Base-by-base conservation (phyloP, 2,888 invertebrate genomes). In the Mallateleia sp. region DNA sequence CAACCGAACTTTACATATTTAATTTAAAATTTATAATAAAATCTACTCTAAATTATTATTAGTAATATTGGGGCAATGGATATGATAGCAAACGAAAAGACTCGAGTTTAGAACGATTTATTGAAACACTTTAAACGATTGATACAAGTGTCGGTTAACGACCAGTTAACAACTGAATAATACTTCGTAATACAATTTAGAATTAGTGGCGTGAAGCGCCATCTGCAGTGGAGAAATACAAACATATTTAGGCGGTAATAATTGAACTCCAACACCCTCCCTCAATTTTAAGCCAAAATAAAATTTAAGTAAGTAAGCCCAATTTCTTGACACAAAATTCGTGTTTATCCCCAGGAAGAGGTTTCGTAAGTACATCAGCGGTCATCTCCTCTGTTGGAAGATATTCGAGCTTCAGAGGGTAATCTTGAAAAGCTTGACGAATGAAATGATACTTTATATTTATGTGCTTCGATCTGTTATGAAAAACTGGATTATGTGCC, bases 401-500 rank as follows among this genome's bases (percentile, higher is more conserved):
- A 24, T 80, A 80, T 11, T 77, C 14, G 1, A 85, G 4, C 11
- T 78, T 38, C 20, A 89, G 3, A 7, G 66, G 28, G 20, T 75
- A 47, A 14, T 72, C 56, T 24, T 34, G 64, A 4, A 84, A 7
- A 11, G 56, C 71, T 56, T 86, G 62, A 32, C 87, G 54, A 15
- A 89, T 58, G 50, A 87, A 88, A 58, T 89, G 87, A 28, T 75
- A 81, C 14, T 87, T 84, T 1, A 90, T 71, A 18, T 89, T 75
- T n/a, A 88, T 74, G 58, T 85, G 88, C 58, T 86, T 88, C 1
- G 79, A 64, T 15, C 88, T 62, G 14, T 25, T 20, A 22, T 80
- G 87, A 32, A 84, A 88, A 1, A 85, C 64, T 1, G 80, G 84
- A 28, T 84, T 86, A n/a, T 78, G 22, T 15, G 62, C 78, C 11